Evolutionary conservation across 2,888 invertebrate genomes (phyloP), one percentile per base, ranked within the genome.

Genomic region (Bimastos eiseni): DNA sequence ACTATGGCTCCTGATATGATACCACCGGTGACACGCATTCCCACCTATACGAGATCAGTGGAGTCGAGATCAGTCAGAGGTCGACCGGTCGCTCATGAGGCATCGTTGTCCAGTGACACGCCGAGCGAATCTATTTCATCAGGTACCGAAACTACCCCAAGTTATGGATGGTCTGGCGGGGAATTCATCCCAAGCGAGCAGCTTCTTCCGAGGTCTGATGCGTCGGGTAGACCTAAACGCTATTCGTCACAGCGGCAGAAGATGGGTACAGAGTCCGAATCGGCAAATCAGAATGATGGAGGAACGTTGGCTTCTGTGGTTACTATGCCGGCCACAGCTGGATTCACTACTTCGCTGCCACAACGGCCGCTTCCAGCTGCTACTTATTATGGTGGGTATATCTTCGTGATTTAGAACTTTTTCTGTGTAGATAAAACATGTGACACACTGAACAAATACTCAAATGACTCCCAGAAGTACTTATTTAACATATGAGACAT

Each of bases 241-340:
- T 97, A 97, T 94, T 97, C 97, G 6, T 96, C 96, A 91, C 96
- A 97, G 93, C 95, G 97, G 91, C 96, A 96, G 94, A 95, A 96
- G 90, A 95, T 96, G 88, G 92, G 93, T 38, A 93, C 94, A n/a
- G 93, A 93, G 24, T 90, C 91, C 34, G 89, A 92, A 41, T 70
- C 91, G 33, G 33, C 83, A 90, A 38, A n/a, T 13, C n/a, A 30
- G 33, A 55, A 49, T n/a, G 84, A 83, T 38, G 37, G 33, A 70
- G 33, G 84, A 38, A 88, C 88, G 1, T 8, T 38, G 19, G 88
- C 37, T 83, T 49, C 41, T 41, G 55, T 44, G 5, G 89, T 83
- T 6, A 38, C 83, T 0, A 37, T 44, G 33, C 41, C 91, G 17
- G 41, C 84, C 19, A n/a, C 55, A 21, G 70, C 30, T 30, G 13